Percentiles rank a stretch among this genome's conserved stretches.
These are phyloP conservation scores for Drosophila setifemur DNA, from an alignment of 1,140 invertebrate species.

Conservation along the genomic window DNA sequence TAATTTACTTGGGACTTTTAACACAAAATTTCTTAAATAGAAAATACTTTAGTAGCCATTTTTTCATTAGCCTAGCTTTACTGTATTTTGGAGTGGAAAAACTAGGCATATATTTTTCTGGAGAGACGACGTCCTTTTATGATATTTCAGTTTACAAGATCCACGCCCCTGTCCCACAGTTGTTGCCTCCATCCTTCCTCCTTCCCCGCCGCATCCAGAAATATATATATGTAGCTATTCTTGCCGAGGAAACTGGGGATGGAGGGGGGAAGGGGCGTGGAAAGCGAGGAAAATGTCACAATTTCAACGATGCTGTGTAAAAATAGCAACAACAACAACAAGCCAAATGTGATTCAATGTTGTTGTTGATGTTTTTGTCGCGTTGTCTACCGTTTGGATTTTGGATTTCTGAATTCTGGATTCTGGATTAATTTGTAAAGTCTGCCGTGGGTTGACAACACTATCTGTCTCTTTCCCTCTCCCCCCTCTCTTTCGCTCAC, in stretches of 20 bases:
- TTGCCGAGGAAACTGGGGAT: not conserved
- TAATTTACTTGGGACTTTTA: too few relatives aligned
- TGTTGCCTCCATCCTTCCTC: not conserved
- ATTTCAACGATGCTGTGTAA: constrained; percentile 48
- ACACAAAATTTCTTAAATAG: too few relatives aligned
- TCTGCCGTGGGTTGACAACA: constrained; percentile 21
- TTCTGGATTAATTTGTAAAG: constrained; percentile 77
- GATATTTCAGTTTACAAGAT: too few relatives aligned
- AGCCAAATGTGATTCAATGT: constrained; percentile 56
- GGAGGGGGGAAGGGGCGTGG: constrained; percentile 21
- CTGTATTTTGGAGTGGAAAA: too few relatives aligned
- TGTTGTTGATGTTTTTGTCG: constrained; percentile 49
- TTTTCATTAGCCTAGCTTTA: too few relatives aligned
- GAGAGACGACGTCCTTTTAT: not conserved
- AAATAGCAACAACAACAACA: constrained; percentile 26
- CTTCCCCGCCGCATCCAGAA: constrained; percentile 16
- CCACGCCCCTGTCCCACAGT: too few relatives aligned
- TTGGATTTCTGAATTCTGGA: constrained; percentile 72
- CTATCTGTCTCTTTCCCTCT: not conserved
- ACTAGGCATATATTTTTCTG: too few relatives aligned
- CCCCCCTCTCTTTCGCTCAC: not conserved
- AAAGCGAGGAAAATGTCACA: constrained; percentile 76
- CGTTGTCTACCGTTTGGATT: constrained; percentile 72
- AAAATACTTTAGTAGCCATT: too few relatives aligned
- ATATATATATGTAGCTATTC: too few relatives aligned